Conservation (phyloP, 1,140 invertebrate species). For the Bombus confusus region DNA sequence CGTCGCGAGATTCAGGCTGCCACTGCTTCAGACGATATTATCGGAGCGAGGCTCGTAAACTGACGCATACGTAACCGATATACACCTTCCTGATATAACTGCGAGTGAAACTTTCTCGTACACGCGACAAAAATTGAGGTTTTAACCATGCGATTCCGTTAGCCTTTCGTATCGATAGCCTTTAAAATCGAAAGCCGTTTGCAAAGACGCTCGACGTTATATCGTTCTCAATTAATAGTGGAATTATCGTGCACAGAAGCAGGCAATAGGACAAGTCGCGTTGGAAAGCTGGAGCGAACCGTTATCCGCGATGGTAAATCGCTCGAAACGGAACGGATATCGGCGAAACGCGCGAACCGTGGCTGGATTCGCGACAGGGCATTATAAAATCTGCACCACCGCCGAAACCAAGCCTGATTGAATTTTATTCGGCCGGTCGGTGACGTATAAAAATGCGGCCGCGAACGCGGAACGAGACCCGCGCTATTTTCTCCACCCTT, state of each 20-base stretch:
- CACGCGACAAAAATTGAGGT: too few species aligned
- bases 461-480: conserved; percentile 2
- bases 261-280: not conserved
- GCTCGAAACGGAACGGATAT: conserved; percentile 21
- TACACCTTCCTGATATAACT: too few species aligned
- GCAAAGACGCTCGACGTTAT: not conserved
- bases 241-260: not conserved
- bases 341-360: conserved; percentile 24
- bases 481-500: conserved; percentile 13
- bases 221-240: not conserved
- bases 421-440: conserved; percentile 38
- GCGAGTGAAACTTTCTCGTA: too few species aligned
- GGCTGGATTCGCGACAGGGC: conserved; percentile 5
- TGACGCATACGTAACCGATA: not conserved
- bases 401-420: conserved; percentile 27
- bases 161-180: too few species aligned
- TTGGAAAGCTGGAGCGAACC: not conserved
- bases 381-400: conserved; percentile 26
- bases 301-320: not conserved
- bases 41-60: not conserved
- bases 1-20: not conserved
- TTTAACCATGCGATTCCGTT: too few species aligned
- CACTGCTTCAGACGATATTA: not conserved
- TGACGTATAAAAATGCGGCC: conserved; percentile 46
- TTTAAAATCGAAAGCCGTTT: too few species aligned